A percentile compares a stretch with the other conserved stretches of the same genome.
phyloP scores from a whole-genome alignment of 2,888 invertebrate genomes.

The Periphyllus acericola region DNA sequence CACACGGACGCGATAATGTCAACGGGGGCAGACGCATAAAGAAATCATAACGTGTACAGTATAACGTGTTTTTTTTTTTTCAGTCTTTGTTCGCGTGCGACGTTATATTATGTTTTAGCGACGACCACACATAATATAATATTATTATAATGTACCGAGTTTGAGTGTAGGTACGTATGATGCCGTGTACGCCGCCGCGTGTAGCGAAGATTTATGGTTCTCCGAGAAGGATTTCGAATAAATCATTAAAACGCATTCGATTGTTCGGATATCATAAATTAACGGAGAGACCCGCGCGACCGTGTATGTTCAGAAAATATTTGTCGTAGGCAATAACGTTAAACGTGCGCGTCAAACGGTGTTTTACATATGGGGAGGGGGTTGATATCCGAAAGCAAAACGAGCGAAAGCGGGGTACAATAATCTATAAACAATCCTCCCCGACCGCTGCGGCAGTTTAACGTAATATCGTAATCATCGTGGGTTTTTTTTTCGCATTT shows the following conservation, averaged over 20 bases:
- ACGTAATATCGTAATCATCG: not conserved
- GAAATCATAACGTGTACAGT: not conserved
- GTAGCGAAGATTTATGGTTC: not conserved
- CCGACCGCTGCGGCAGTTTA: not conserved
- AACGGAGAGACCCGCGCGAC: not conserved
- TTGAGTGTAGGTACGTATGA: not conserved
- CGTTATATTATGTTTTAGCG: not conserved
- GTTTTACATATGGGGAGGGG: too few relatives aligned
- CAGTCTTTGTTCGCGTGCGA: not conserved
- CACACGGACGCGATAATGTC: not conserved
- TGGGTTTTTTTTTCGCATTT: too few relatives aligned
- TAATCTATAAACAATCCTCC: too few relatives aligned
- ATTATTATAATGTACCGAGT: not conserved
- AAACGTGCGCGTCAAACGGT: too few relatives aligned
- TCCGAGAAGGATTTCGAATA: not conserved
- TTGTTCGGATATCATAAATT: slow-evolving; percentile 1
- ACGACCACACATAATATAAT: not conserved
- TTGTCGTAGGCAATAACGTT: too few relatives aligned
- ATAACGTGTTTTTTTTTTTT: not conserved
- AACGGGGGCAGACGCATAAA: not conserved
- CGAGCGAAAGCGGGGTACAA: too few relatives aligned
- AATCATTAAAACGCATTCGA: not conserved
- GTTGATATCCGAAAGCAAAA: too few relatives aligned
- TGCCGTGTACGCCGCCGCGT: not conserved
- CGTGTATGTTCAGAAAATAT: not conserved